Base-by-base conservation (phyloP, 2,113 vertebrate genomes). In the Corydoras sp. region DNA sequence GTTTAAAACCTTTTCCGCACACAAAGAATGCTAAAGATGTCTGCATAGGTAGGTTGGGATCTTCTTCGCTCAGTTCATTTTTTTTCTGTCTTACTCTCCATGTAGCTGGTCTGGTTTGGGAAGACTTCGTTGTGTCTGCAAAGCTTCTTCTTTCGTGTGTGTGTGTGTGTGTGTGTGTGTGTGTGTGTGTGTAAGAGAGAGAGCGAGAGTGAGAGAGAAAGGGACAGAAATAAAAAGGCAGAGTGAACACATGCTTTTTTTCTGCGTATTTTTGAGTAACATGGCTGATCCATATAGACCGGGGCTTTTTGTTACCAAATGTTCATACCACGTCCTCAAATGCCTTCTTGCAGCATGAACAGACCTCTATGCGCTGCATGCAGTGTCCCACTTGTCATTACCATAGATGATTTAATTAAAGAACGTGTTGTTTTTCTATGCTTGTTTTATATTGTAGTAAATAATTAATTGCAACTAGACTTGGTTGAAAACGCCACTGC, bases 11-110 rank as follows among this genome's bases (percentile, higher is more conserved):
- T 18, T 50, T 18, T 5, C 18, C n/a, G 5, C 15, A 18, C 29
- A 65, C 51, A 50, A 13, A 63, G 53, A 51, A 73, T 65, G 67
- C 58, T 62, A 18, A 78, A 50, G 63, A 73, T 79, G 77, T 72
- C 77, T 72, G 69, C 69, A 51, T 70, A 79, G 79, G 76, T 79
- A 74, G 84, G 85, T 83, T 43, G 84, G 82, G 76, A 84, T 75
- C 70, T 82, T 53, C 61, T 72, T 77, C 60, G 74, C 65, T 69
- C 55, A 62, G 65, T 62, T 10, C 50, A 31, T 71, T 53, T 75
- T 53, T 75, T 50, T 72, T 6, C 31, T 61, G 62, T 43, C 54
- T 53, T 73, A 71, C 58, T 71, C 63, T 56, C 55, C 58, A n/a
- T 68, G 65, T 32, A 71, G 14, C 50, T 64, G 11, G 2, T 60